Evolutionary conservation across 2,888 invertebrate genomes (phyloP), one percentile per base, ranked within the genome.

Genomic region (Agapostemon virescens): DNA sequence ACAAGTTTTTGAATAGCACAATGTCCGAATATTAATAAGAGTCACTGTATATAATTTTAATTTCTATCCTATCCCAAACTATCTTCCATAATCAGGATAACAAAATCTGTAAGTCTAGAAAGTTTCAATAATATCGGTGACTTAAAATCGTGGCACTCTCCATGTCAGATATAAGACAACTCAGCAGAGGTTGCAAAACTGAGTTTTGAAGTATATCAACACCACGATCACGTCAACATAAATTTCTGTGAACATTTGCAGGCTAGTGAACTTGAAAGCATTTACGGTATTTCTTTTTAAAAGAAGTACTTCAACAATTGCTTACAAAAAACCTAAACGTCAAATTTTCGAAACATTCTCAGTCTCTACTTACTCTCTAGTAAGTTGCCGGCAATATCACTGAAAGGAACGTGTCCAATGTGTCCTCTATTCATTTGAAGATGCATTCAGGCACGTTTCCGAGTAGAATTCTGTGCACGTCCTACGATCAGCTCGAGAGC

Each of bases 361-460:
- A 26, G 26, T n/a, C n/a, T n/a, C n/a, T n/a, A n/a, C n/a, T n/a
- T n/a, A n/a, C n/a, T n/a, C n/a, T n/a, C n/a, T n/a, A n/a, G 26
- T 55, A 55, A 55, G 26, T 26, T 55, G 13, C 15, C 26, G 17
- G 6, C 26, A 55, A 55, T 55, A 55, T 55, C 55, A 55, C 55
- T 55, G 55, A 55, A 55, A 55, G 55, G 55, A 55, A 55, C 55
- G 55, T 55, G 55, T 55, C 55, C 55, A 55, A 55, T 55, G 55
- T 55, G 26, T 55, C 26, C 55, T 55, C 55, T 26, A 64, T 64
- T 64, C 36, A 64, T 64, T 33, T 64, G 11, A 33, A 64, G 23
- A 13, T 20, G n/a, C 36, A 33, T 20, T 33, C 38, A 20, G 38
- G 38, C 64, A 64, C 38, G 33, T 64, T 33, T 36, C 23, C 15